phyloP scores from a whole-genome alignment of 2,113 vertebrate species.

The Agapornis roseicollis region DNA sequence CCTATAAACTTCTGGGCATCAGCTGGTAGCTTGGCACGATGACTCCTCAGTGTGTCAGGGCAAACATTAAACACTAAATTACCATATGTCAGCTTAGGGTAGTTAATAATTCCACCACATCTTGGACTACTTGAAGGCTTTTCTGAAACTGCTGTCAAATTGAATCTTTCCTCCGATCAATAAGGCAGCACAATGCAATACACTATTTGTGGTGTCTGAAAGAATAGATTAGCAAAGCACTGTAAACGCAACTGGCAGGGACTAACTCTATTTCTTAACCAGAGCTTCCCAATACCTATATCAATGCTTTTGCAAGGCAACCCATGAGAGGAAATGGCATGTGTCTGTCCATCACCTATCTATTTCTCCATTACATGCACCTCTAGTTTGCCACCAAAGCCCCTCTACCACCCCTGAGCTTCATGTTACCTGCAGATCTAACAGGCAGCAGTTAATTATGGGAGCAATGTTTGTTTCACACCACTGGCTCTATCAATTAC shows the following conservation, averaged over 20 bases:
- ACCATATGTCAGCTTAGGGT: conserved; percentile 56
- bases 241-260: conserved; percentile 36
- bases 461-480: conserved; percentile 18
- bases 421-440: background rate
- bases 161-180: conserved; percentile 45
- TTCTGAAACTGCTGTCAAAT: conserved; percentile 59
- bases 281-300: background rate
- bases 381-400: background rate
- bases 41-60: conserved; percentile 10
- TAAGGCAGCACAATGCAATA: conserved; percentile 35
- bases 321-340: rapidly evolving
- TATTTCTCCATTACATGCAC: background rate
- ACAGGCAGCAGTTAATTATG: conserved; percentile 6
- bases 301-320: background rate
- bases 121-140: conserved; percentile 58
- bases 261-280: background rate
- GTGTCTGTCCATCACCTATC: background rate
- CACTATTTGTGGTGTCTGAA: background rate
- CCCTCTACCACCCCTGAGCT: background rate
- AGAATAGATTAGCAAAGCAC: conserved; percentile 24
- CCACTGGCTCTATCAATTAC: background rate
- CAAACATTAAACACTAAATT: conserved; percentile 58
- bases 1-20: conserved; percentile 37
- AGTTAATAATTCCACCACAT: conserved; percentile 60
- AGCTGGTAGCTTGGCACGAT: conserved; percentile 31